Base-by-base conservation (phyloP, 2,113 vertebrate species). In the Zapus hudsonius region DNA sequence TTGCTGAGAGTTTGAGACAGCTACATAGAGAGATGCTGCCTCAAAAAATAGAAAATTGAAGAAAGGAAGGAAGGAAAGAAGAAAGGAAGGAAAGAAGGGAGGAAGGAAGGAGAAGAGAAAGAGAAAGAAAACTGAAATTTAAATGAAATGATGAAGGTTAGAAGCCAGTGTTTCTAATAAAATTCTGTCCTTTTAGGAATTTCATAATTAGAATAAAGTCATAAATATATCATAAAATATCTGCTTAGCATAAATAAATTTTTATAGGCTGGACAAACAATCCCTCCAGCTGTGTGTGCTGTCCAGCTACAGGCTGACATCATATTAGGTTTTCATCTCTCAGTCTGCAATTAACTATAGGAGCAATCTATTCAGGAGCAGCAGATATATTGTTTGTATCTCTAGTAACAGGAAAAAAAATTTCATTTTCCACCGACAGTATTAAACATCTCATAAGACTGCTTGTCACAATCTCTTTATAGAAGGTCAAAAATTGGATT, bases 401-500 rank as follows among this genome's bases (percentile, higher is more conserved):
- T 52, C 31, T 57, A 85, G 31, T 42, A 89, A 93, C 86, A 87
- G 7, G 76, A 89, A 89, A 79, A 64, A 92, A 92, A 87, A 69
- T 95, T 83, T 91, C n/a, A 47, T 74, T 96, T 55, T 69, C 69
- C 70, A 55, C 57, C 67, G 79, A 91, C 59, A 75, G 44, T 69
- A 70, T 3, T 31, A 89, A 84, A 95, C 90, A 36, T 94, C 96
- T 92, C 73, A 88, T 92, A 36, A 97, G 76, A 91, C 73, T 86
- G 5, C 52, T 81, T 96, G 81, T 83, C 59, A 88, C n/a, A 78
- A 74, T 84, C 83, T 85, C 86, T 94, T 89, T 61, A 93, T 1
- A 52, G 92, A 95, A 52, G 93, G 38, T 87, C 5, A 6, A 66
- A 94, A 93, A 57, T 2, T 36, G 40, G 67, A 94, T 89, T 91